Percentiles rank a stretch among this genome's conserved stretches.
Evolutionary conservation across 2,888 invertebrate species (phyloP).

Genomic region (Lasioglossum pauxillum): DNA sequence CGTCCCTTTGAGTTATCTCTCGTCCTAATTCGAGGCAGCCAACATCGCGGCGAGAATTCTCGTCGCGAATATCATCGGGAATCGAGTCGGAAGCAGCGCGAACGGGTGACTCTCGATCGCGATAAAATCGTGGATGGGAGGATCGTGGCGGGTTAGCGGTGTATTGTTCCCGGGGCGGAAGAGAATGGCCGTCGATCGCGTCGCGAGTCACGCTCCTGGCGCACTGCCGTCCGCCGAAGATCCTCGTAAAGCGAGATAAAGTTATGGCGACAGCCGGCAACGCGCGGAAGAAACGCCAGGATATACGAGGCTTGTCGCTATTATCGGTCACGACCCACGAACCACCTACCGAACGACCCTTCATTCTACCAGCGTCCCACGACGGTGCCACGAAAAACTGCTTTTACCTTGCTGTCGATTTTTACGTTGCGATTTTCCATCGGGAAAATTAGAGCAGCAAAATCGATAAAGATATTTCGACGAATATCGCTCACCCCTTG

Average conservation of each 20-base stretch:
- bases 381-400: background rate
- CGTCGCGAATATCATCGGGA: background rate
- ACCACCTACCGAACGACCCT: constrained; percentile 27
- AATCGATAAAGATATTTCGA: background rate
- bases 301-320: constrained; percentile 9
- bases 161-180: background rate
- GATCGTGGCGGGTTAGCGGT: background rate
- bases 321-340: constrained; percentile 27
- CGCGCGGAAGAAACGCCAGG: background rate
- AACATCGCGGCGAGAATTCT: background rate
- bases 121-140: background rate
- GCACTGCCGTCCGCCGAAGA: constrained; percentile 9
- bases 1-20: background rate
- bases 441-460: background rate
- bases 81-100: background rate
- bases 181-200: constrained; percentile 35
- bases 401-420: background rate
- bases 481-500: too few relatives aligned
- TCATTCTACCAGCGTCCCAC: background rate
- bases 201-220: constrained; percentile 20
- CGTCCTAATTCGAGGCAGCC: background rate
- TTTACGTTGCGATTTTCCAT: background rate
- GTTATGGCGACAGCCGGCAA: constrained; percentile 6
- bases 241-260: constrained; percentile 14
- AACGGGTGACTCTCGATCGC: background rate